Base-by-base conservation (phyloP, 2,888 invertebrate genomes). In the Drosophila paramelanica region DNA sequence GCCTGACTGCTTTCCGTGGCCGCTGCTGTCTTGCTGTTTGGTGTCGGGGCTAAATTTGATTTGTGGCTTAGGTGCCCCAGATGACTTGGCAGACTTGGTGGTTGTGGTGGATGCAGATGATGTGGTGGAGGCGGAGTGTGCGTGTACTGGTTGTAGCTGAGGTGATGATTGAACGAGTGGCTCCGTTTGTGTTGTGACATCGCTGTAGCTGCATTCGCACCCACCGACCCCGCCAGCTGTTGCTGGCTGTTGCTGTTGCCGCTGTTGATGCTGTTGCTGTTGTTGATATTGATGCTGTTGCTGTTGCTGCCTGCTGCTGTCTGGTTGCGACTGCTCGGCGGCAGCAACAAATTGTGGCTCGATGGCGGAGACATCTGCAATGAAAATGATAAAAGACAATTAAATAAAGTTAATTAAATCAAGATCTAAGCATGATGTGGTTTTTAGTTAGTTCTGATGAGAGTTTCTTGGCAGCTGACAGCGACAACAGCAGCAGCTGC, bases 81-180 rank as follows among this genome's bases (percentile, higher is more conserved):
- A 91, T 94, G 94, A 93, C 93, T 93, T 93, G 94, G 94, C 93
- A 94, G 94, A 93, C 94, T 94, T 92, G 92, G 94, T 90, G 91
- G 92, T 90, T 89, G 92, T 90, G 88, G 91, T 93, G 93, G 93
- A 91, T 91, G 92, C 88, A 93, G 94, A 89, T 93, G 93, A 93
- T 94, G 94, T 92, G 93, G 94, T 91, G 87, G 92, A 91, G 89
- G 92, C 89, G 89, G 92, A 90, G 89, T 92, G 91, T 91, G 91
- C 82, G 89, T 91, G 91, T 94, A 94, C 91, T 95, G 95, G 90
- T 94, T 94, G 93, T 94, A 95, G 92, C 94, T 95, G 93, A 94
- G 94, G 92, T 95, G 95, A 92, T 95, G 95, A 93, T 95, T 95
- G 93, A 95, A 94, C 91, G 95, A 95, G 87, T 94, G 95, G 93